phyloP scores from a whole-genome alignment of 1,140 invertebrate genomes.

The Eriocheir sinensis region DNA sequence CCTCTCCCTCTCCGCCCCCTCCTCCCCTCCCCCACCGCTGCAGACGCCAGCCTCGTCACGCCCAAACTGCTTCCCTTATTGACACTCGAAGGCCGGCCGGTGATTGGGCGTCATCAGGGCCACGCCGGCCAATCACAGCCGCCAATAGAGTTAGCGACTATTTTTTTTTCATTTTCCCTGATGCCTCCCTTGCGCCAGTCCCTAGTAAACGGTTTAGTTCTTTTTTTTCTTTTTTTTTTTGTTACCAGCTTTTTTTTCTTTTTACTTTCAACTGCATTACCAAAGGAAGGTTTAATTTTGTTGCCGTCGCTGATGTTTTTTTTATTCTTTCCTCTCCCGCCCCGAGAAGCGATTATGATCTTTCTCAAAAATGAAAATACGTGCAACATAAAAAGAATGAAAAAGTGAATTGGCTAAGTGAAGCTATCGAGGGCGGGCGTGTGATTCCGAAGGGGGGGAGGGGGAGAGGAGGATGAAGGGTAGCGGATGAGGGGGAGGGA shows the following conservation, averaged over 20 bases:
- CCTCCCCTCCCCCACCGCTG: background rate
- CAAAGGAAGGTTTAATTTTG: background rate
- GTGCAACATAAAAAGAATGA: constrained; percentile 15
- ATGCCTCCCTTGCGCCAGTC: background rate
- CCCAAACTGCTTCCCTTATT: constrained; percentile 13
- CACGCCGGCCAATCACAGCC: background rate
- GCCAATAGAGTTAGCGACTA: background rate
- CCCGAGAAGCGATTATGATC: constrained; percentile 8
- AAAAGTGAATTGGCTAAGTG: constrained; percentile 3
- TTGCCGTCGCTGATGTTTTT: background rate
- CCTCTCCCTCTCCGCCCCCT: background rate
- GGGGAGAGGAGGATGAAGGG: background rate
- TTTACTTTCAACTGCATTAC: background rate
- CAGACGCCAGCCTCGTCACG: background rate
- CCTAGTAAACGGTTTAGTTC: background rate
- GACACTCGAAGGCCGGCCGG: background rate
- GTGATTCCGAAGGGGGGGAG: background rate
- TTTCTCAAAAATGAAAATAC: background rate
- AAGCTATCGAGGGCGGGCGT: constrained; percentile 10
- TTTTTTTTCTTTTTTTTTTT: background rate
- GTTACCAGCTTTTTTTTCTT: no score
- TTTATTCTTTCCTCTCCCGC: no score
- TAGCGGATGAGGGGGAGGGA: background rate
- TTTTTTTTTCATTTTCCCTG: background rate
- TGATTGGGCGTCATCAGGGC: constrained; percentile 19